These are phyloP conservation scores for Lordiphosa fenestrarum DNA, from an alignment of 2,888 invertebrate species.

Conservation along the genomic window DNA sequence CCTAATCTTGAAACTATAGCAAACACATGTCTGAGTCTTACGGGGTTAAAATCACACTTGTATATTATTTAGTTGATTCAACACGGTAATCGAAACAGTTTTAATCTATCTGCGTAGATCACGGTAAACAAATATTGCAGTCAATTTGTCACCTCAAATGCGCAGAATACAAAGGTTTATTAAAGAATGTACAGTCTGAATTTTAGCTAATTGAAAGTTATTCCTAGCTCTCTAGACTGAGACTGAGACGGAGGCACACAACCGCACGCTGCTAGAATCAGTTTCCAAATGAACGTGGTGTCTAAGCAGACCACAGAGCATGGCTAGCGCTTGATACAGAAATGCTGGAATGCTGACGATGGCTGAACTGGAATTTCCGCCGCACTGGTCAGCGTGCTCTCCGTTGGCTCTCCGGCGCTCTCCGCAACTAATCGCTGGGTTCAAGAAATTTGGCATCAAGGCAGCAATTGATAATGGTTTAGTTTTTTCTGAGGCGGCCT, in stretches of 20 bases:
- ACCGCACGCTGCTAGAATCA: slow-evolving; percentile 40
- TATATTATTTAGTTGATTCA: slow-evolving; percentile 72
- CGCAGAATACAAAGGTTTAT: slow-evolving; percentile 68
- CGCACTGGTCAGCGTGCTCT: slow-evolving; percentile 26
- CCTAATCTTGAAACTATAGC: not conserved
- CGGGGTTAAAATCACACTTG: slow-evolving; percentile 78
- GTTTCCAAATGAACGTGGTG: slow-evolving; percentile 53
- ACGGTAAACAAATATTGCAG: slow-evolving; percentile 77
- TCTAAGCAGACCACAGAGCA: slow-evolving; percentile 16
- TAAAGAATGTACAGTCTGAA: slow-evolving; percentile 47
- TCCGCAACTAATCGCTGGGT: not conserved
- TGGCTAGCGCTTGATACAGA: slow-evolving; percentile 25
- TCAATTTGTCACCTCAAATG: slow-evolving; percentile 79
- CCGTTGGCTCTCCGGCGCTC: slow-evolving; percentile 2
- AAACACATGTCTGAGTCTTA: slow-evolving; percentile 77
- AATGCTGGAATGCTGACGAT: slow-evolving; percentile 33
- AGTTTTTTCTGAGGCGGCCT: not conserved
- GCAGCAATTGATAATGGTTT: not conserved
- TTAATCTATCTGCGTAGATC: slow-evolving; percentile 80
- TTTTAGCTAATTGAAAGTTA: slow-evolving; percentile 1
- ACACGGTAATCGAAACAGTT: slow-evolving; percentile 79
- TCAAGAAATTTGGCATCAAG: not conserved
- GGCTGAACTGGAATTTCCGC: slow-evolving; percentile 32
- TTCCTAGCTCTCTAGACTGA: not conserved
- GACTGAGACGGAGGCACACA: slow-evolving; percentile 30